A percentile compares a stretch with the other conserved stretches of the same genome.
Evolutionary conservation across 1,140 invertebrate genomes (phyloP).

Genomic region (Hycleus phaleratus): DNA sequence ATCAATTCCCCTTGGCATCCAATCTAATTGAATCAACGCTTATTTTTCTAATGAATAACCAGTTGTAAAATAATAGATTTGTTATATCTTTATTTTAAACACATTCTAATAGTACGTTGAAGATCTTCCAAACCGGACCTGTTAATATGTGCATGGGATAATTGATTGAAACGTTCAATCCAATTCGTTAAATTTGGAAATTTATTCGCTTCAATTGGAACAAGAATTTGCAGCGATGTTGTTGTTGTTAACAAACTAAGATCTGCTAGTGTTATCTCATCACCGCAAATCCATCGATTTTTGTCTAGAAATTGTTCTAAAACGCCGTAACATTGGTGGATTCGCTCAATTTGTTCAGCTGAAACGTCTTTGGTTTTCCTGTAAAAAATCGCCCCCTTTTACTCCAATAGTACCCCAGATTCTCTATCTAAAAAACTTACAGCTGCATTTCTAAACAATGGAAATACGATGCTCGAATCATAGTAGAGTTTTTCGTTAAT

Average conservation of each 20-base stretch:
- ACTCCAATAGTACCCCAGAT: no score
- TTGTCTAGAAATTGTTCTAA: not conserved
- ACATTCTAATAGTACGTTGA: no score
- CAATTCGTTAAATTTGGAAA: constrained; percentile 39
- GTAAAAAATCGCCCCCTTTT: no score
- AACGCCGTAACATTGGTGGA: no score
- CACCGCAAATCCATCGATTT: constrained; percentile 37
- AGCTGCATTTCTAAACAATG: no score
- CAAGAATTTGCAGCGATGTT: constrained; percentile 33
- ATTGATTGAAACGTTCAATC: constrained; percentile 35
- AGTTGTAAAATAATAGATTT: no score
- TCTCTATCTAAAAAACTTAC: no score
- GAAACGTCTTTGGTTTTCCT: not conserved
- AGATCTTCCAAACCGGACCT: not conserved
- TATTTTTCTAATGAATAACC: no score
- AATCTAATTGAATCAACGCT: no score
- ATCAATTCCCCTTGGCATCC: no score
- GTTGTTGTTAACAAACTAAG: constrained; percentile 37
- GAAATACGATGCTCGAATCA: not conserved
- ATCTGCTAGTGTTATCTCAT: constrained; percentile 48
- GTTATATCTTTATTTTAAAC: no score
- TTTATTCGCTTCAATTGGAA: constrained; percentile 23
- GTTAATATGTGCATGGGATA: constrained; percentile 23
- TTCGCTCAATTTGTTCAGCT: not conserved
- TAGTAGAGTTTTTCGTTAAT: not conserved